phyloP scores from a whole-genome alignment of 2,888 invertebrate species.

The Theretra japonica region DNA sequence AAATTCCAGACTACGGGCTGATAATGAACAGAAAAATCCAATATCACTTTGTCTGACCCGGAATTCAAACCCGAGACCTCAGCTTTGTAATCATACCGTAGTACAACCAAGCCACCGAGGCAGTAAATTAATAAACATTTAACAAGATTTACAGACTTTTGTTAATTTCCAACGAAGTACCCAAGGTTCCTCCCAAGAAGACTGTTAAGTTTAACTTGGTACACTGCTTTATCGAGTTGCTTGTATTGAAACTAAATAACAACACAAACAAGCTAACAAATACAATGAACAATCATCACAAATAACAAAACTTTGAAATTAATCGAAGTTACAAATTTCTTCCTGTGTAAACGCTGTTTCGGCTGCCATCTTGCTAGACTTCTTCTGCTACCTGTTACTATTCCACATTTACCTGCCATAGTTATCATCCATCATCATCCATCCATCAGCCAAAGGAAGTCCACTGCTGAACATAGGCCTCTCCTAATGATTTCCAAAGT shows the following conservation, averaged over 20 bases:
- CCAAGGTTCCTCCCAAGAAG: conserved; percentile 37
- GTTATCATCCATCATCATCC: too few relatives aligned
- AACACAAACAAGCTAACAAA: conserved; percentile 35
- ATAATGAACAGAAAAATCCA: too few relatives aligned
- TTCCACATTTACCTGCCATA: too few relatives aligned
- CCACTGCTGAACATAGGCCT: too few relatives aligned
- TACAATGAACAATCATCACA: conserved; percentile 21
- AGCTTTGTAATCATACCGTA: too few relatives aligned
- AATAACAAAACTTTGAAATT: conserved; percentile 25
- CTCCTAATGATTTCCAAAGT: too few relatives aligned
- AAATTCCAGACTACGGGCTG: too few relatives aligned
- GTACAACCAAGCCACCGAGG: too few relatives aligned
- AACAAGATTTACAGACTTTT: background rate
- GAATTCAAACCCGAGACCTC: too few relatives aligned
- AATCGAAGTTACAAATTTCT: conserved; percentile 8
- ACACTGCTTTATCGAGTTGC: conserved; percentile 38
- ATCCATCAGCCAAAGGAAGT: too few relatives aligned
- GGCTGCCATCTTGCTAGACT: background rate
- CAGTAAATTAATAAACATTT: too few relatives aligned
- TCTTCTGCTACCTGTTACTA: background rate
- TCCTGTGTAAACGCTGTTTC: conserved; percentile 1
- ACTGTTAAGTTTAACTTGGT: conserved; percentile 36
- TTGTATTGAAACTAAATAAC: conserved; percentile 40
- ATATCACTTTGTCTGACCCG: too few relatives aligned
- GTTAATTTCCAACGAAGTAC: conserved; percentile 33